Conservation (phyloP, 2,888 invertebrate species). For the Eupeodes luniger region DNA sequence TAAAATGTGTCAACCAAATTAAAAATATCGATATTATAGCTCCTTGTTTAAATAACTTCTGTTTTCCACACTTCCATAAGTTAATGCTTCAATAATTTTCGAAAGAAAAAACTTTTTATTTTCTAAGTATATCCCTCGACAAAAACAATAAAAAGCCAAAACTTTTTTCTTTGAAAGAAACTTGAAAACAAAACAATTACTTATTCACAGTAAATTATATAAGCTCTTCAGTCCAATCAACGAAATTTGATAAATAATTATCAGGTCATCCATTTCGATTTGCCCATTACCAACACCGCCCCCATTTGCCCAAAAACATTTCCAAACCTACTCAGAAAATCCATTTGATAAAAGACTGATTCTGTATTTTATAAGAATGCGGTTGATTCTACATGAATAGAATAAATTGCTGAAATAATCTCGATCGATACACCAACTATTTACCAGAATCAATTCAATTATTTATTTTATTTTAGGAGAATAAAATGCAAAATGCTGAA, state of each 20-base stretch:
- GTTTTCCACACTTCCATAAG: no score
- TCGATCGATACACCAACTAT: background rate
- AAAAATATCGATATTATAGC: no score
- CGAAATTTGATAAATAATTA: background rate
- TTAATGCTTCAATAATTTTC: background rate
- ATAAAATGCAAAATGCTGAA: slow-evolving; percentile 21
- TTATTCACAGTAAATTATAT: background rate
- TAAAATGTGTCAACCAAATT: no score
- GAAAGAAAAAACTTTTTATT: background rate
- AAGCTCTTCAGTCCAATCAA: background rate
- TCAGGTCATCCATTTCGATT: background rate
- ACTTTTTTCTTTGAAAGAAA: slow-evolving; percentile 1
- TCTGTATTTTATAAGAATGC: background rate
- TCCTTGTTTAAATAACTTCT: no score
- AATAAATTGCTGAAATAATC: background rate
- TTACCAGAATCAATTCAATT: slow-evolving; percentile 32
- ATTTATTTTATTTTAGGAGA: slow-evolving; percentile 16
- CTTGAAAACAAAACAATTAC: background rate
- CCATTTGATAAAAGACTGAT: slow-evolving; percentile 1
- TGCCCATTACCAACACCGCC: background rate
- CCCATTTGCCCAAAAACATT: background rate
- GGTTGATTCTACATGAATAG: background rate
- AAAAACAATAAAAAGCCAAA: background rate
- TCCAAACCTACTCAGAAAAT: slow-evolving; percentile 4
- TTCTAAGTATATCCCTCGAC: background rate